Conservation (phyloP, 37 sponge, comb jelly and placozoan genomes). For the Axinella damicornis region DNA sequence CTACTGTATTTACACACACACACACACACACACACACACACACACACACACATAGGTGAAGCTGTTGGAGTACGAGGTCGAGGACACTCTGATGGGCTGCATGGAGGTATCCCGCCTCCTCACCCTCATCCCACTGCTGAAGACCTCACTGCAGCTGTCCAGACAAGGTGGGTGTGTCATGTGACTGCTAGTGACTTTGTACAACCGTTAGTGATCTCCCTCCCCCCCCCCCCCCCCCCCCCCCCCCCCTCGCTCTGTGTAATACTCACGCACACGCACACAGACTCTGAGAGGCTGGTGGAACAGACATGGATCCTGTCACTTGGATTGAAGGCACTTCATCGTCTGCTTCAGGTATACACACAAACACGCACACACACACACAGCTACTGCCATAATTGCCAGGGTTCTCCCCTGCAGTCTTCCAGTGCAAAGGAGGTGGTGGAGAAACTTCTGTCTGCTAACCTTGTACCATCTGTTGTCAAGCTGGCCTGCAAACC, state of each 20-base stretch:
- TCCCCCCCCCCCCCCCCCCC: background rate
- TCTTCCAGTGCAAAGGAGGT: slow-evolving; percentile 15
- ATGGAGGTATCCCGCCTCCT: slow-evolving; percentile 10
- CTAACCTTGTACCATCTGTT: slow-evolving; percentile 45
- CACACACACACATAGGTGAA: slow-evolving; percentile 31
- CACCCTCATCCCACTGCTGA: slow-evolving; percentile 36
- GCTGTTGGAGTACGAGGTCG: slow-evolving; percentile 36
- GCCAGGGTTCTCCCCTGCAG: slow-evolving; percentile 1
- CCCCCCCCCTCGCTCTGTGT: too few relatives aligned
- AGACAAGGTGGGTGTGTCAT: slow-evolving; percentile 39
- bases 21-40: too few relatives aligned
- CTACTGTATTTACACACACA: too few relatives aligned
- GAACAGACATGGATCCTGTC: slow-evolving; percentile 60
- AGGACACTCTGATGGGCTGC: slow-evolving; percentile 55
- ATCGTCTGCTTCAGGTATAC: slow-evolving; percentile 43
- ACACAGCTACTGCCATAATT: background rate
- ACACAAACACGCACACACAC: background rate
- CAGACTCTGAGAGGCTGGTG: slow-evolving; percentile 41
- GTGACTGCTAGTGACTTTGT: background rate
- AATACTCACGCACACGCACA: too few relatives aligned
- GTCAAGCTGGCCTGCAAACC: slow-evolving; percentile 56
- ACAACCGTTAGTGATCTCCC: background rate
- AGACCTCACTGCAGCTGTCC: slow-evolving; percentile 24
- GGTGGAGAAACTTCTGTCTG: slow-evolving; percentile 29
- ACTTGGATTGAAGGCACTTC: slow-evolving; percentile 52